A percentile compares a stretch with the other conserved stretches of the same genome.
These are phyloP conservation scores for Spondyliosoma cantharus DNA, from an alignment of 2,797 vertebrate species.

Conservation along the genomic window DNA sequence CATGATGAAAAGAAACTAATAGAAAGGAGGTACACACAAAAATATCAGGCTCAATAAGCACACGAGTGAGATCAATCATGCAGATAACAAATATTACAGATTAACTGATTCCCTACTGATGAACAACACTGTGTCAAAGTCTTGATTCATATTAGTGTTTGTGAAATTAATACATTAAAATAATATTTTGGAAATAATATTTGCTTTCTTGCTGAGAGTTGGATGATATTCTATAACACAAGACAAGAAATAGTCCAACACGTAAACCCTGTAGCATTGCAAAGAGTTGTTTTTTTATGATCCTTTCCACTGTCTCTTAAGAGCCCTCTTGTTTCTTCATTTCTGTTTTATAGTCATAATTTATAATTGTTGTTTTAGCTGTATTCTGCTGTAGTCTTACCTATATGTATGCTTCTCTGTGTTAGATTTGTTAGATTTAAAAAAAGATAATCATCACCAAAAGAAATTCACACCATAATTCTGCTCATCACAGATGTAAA, in stretches of 20 bases:
- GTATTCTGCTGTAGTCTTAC: no score
- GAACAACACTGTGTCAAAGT: neutral
- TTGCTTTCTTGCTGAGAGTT: neutral
- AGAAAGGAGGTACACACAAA: neutral
- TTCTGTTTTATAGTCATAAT: neutral
- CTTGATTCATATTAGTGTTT: neutral
- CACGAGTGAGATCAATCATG: constrained; percentile 28
- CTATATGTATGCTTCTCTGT: neutral
- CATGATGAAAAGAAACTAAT: neutral
- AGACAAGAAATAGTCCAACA: neutral
- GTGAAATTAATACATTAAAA: neutral
- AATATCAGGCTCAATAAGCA: constrained; percentile 20
- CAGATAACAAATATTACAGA: constrained; percentile 16
- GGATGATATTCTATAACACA: neutral
- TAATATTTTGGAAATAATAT: neutral
- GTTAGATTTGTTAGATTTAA: neutral
- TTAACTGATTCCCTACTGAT: neutral
- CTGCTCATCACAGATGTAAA: constrained; percentile 3
- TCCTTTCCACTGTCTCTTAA: no score
- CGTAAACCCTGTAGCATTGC: neutral
- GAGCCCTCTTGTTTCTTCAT: no score
- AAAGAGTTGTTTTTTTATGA: neutral
- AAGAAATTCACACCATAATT: constrained; percentile 1
- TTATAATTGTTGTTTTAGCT: no score
- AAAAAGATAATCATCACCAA: neutral